These are phyloP conservation scores for Ceryle rudis DNA, from an alignment of 2,797 vertebrate genomes.

Conservation along the genomic window DNA sequence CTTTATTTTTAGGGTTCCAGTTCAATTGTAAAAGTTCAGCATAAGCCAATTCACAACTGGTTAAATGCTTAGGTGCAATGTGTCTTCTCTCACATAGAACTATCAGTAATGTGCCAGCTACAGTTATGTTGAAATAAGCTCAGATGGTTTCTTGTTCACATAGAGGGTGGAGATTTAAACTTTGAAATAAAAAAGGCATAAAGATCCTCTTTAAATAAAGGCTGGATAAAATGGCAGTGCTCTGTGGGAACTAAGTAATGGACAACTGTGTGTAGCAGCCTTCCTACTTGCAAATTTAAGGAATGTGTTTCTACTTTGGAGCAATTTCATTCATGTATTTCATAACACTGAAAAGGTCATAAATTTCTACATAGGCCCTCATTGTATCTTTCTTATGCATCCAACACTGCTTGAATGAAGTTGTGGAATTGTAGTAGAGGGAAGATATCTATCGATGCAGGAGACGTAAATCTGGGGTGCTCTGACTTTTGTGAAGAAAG, in stretches of 20 bases:
- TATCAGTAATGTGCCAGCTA: not conserved
- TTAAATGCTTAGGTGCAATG: constrained; percentile 17
- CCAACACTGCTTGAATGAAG: not conserved
- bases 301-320: not conserved
- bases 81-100: not conserved
- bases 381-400: not conserved
- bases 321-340: constrained; percentile 1
- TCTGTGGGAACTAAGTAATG: not conserved
- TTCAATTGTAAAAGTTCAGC: constrained; percentile 17
- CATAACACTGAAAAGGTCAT: not conserved
- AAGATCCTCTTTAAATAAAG: not conserved
- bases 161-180: constrained; percentile 3
- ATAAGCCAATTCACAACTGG: not conserved
- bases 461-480: not conserved
- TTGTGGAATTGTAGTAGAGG: not conserved
- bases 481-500: not conserved
- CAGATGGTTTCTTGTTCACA: not conserved
- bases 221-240: not conserved
- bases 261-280: not conserved
- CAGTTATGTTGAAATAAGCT: constrained; percentile 22
- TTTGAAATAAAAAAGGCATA: not conserved
- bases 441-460: not conserved
- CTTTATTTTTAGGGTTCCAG: not conserved
- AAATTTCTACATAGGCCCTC: not conserved
- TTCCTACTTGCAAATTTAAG: not conserved